Base-by-base conservation (phyloP, 1,140 invertebrate genomes). In the Ostrea denselamellosa region DNA sequence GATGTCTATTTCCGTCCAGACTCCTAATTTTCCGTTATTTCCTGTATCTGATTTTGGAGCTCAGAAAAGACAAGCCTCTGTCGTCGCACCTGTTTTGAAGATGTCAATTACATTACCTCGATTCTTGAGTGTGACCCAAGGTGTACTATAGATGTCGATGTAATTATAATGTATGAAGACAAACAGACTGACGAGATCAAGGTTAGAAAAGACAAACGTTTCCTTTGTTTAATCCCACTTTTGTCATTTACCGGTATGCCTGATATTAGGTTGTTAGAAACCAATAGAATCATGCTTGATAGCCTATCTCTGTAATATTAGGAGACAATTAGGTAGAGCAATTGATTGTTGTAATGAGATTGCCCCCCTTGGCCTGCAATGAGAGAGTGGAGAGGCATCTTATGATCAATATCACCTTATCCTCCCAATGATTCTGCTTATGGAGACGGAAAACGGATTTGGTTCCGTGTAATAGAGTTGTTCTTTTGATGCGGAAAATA, bases 241-340 rank as follows among this genome's bases (percentile, higher is more conserved):
- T 77, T 34, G 68, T 8, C 28, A 77, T 34, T 62, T 17, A n/a
- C 58, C 12, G 5, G 58, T 62, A n/a, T n/a, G n/a, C n/a, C 58
- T 77, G 28, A 12, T 25, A 77, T 28, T 28, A 34, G 22, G 68
- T 28, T 28, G 68, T 17, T 77, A 77, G 68, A 77, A 34, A 34
- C 68, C 25, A 25, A 77, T 34, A 77, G 25, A 77, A 25, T 12
- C 68, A 28, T 77, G 68, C 10, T 25, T 77, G 28, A 77, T 77
- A 34, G 68, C 12, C 68, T 77, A 77, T 77, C 68, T 77, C 68
- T 34, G 68, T 77, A 77, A 77, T 77, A 77, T 77, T 77, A 77
- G 68, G 68, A 77, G 68, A 77, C 68, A 77, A 77, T 77, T 77
- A 77, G 68, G 68, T 77, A 77, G 25, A 77, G 68, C 68, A 77